Base-by-base conservation (phyloP, 2,888 invertebrate species). In the Archips crataeganus region DNA sequence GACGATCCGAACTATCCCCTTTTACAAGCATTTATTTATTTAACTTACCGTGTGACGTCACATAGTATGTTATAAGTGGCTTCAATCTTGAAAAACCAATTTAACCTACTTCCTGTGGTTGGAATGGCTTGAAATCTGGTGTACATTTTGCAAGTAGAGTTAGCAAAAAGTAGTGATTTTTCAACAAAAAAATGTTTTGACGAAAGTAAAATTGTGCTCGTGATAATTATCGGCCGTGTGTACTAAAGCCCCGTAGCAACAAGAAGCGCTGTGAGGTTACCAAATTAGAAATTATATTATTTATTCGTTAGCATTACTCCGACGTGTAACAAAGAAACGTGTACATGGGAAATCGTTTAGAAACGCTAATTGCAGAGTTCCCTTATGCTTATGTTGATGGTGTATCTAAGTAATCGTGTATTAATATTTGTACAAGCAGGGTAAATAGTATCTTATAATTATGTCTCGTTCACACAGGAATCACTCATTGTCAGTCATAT, bases 231-330 rank as follows among this genome's bases (percentile, higher is more conserved):
- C n/a, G 11, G 45, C 63, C 49, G 63, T 73, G n/a, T 73, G n/a
- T 39, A 15, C 15, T 11, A 5, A 11, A 9, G 4, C 34, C 73
- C 73, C 13, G 32, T 23, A 59, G 73, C 63, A 65, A 47, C 70
- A 51, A 66, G 54, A 32, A 63, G 66, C 71, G 57, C 54, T 67
- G 59, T 71, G 63, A 71, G 71, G 66, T 75, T 75, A 71, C 71
- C 4, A 67, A 67, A 71, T 75, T 63, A 63, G 59, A 71, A 67
- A 63, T 75, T 63, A 63, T 71, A 71, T 75, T 67, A 71, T 57
- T 71, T 63, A 75, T 75, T 71, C 54, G 71, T 71, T 71, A 64
- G 59, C 9, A 67, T 63, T 71, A 67, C 51, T n/a, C 13, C 32
- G 36, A 63, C 62, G 45, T 39, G 57, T 49, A 36, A 59, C 23